These are phyloP conservation scores for Halesus radiatus DNA, from an alignment of 1,140 invertebrate species.

Conservation along the genomic window DNA sequence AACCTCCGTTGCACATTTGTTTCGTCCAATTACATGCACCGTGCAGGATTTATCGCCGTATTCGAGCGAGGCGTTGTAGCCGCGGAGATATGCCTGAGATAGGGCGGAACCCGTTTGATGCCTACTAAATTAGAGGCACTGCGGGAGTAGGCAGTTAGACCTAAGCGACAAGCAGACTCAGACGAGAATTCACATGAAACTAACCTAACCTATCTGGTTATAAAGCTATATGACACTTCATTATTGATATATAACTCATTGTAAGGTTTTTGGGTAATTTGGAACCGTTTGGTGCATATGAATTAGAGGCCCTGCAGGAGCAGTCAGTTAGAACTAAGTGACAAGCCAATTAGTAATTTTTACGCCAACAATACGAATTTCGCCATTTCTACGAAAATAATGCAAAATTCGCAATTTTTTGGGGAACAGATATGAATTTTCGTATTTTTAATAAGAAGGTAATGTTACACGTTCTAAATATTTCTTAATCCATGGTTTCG, in stretches of 20 bases:
- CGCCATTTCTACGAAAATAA: no score
- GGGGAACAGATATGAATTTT: no score
- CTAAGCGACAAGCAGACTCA: not conserved
- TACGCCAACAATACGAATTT: no score
- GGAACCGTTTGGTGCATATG: not conserved
- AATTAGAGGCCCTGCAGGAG: not conserved
- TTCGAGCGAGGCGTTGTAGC: not conserved
- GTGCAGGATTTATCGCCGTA: not conserved
- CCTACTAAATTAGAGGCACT: not conserved
- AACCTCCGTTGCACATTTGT: conserved; percentile 2
- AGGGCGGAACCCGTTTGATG: conserved; percentile 5
- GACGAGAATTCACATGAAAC: no score
- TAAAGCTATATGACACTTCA: no score
- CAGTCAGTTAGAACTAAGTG: not conserved
- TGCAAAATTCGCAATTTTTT: no score
- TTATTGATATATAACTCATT: no score
- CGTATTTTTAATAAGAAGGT: no score
- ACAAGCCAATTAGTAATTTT: not conserved
- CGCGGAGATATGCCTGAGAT: not conserved
- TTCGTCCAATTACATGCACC: conserved; percentile 2
- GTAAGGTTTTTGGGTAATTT: no score
- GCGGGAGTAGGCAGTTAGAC: not conserved
- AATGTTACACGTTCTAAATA: no score
- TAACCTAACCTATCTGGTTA: no score
- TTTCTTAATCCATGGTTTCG: no score